Percentiles rank a stretch among this genome's conserved stretches.
These are phyloP conservation scores for Protonibea diacanthus DNA, from an alignment of 2,797 vertebrate genomes.

Conservation along the genomic window DNA sequence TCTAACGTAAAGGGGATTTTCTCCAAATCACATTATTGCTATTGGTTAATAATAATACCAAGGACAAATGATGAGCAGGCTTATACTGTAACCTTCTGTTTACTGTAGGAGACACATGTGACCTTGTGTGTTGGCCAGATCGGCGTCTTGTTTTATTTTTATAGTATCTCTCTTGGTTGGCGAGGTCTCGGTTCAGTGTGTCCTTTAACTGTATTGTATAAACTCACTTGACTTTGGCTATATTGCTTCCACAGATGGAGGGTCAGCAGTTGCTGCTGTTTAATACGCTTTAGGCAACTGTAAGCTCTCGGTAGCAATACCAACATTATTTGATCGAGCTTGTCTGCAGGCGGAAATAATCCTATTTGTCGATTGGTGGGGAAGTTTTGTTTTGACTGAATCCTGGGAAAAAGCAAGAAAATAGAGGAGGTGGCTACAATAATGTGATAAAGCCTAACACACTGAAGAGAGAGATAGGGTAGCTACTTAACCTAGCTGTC, in stretches of 20 bases:
- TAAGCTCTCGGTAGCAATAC: slow-evolving; percentile 13
- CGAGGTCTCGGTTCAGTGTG: background rate
- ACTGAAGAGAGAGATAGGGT: background rate
- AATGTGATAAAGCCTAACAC: background rate
- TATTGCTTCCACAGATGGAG: background rate
- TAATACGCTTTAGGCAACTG: background rate
- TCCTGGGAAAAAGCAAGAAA: background rate
- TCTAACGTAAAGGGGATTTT: slow-evolving; percentile 66
- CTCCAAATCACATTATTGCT: slow-evolving; percentile 69
- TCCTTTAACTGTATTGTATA: slow-evolving; percentile 20
- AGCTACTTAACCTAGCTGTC: background rate
- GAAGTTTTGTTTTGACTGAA: background rate
- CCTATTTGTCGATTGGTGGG: background rate
- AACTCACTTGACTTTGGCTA: slow-evolving; percentile 2
- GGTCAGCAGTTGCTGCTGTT: background rate
- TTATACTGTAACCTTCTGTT: slow-evolving; percentile 47
- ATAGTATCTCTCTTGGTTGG: background rate
- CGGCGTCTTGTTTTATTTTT: slow-evolving; percentile 24
- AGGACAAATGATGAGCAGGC: slow-evolving; percentile 40
- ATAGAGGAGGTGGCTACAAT: background rate
- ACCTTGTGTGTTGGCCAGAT: slow-evolving; percentile 36
- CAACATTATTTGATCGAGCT: slow-evolving; percentile 19
- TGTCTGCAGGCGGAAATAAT: slow-evolving; percentile 33
- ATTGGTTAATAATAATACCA: slow-evolving; percentile 66
- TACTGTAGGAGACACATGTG: slow-evolving; percentile 10